Conservation (phyloP, 2,797 vertebrate genomes). For the Astyanax mexicanus region DNA sequence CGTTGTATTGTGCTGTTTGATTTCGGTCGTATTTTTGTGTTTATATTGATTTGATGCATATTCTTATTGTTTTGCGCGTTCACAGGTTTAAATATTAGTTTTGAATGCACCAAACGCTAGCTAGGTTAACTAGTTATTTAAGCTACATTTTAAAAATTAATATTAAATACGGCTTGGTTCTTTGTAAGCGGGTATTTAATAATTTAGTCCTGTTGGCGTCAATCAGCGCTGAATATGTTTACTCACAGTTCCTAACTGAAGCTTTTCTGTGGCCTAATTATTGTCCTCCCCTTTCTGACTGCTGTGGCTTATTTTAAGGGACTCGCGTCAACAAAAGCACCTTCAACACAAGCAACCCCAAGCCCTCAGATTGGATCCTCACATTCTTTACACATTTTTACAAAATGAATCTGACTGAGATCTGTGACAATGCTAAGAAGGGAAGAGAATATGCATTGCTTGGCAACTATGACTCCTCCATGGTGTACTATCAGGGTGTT, state of each 20-base stretch:
- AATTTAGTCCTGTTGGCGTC: background rate
- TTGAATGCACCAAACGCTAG: too few species aligned
- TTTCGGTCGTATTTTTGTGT: background rate
- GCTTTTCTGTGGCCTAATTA: background rate
- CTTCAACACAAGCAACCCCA: slow-evolving; percentile 1
- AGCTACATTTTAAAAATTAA: too few species aligned
- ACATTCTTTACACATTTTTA: slow-evolving; percentile 1
- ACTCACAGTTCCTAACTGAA: background rate
- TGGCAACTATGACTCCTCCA: slow-evolving; percentile 96
- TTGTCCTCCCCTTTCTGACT: slow-evolving; percentile 11
- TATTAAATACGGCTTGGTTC: too few species aligned
- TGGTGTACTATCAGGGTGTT: slow-evolving; percentile 97
- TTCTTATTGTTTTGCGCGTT: too few species aligned
- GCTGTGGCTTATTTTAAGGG: slow-evolving; percentile 13
- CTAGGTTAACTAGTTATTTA: too few species aligned
- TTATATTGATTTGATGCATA: too few species aligned
- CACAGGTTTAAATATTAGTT: too few species aligned
- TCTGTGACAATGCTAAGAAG: slow-evolving; percentile 96
- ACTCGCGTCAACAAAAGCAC: background rate
- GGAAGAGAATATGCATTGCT: slow-evolving; percentile 95
- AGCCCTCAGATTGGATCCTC: background rate
- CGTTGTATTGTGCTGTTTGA: background rate
- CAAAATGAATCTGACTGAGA: slow-evolving; percentile 94
- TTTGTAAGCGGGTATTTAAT: too few species aligned
- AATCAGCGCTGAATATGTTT: background rate